Evolutionary conservation across 2,113 vertebrate species (phyloP).

Genomic region (Microtus ochrogaster): DNA sequence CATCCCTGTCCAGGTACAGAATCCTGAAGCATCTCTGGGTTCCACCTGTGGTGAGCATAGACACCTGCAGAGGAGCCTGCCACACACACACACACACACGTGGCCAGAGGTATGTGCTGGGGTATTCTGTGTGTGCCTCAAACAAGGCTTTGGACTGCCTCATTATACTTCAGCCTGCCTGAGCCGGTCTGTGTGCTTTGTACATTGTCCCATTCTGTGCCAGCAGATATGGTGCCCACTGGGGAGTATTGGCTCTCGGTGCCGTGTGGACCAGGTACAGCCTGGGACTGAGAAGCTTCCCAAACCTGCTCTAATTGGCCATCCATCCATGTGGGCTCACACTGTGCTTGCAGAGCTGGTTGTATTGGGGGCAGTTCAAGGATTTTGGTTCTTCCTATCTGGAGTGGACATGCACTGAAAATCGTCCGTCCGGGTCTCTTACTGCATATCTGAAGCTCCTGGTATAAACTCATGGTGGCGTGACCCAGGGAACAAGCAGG

Average conservation of each 20-base stretch:
- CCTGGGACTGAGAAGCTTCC: not conserved
- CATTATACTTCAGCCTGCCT: not conserved
- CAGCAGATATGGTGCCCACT: not conserved
- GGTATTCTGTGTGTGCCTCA: not conserved
- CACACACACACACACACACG: fast-evolving
- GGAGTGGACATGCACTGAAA: not conserved
- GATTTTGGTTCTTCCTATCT: not conserved
- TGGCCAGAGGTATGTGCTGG: not conserved
- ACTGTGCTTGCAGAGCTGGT: not conserved
- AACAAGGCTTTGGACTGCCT: too few relatives aligned
- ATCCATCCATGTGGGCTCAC: too few relatives aligned
- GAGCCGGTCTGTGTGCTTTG: not conserved
- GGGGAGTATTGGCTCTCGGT: not conserved
- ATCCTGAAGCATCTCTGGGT: not conserved
- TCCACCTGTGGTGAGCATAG: not conserved
- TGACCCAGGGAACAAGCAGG: not conserved
- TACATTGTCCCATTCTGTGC: not conserved
- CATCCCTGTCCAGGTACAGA: too few relatives aligned
- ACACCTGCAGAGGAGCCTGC: not conserved
- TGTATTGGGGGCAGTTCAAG: not conserved
- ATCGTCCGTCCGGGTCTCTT: not conserved
- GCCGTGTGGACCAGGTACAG: not conserved
- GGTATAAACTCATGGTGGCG: fast-evolving
- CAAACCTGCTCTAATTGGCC: not conserved
- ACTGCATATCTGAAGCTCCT: not conserved